Base-by-base conservation (phyloP, 1,140 invertebrate genomes). In the Probaryconus sp. region DNA sequence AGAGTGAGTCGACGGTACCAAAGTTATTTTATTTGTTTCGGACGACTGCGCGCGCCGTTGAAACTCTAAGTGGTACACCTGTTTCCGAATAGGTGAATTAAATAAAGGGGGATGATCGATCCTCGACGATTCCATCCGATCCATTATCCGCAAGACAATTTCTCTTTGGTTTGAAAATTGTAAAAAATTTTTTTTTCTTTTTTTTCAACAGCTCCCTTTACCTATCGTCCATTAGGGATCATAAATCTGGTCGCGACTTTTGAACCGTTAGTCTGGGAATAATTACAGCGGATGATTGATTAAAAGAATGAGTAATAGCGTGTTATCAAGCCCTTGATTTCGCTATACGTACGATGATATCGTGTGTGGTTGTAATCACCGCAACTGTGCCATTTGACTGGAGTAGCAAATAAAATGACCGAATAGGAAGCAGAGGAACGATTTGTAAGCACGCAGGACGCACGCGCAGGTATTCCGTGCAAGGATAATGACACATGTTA, bases 11-110 rank as follows among this genome's bases (percentile, higher is more conserved):
- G n/a, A 31, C 1, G 21, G 13, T 24, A 43, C 16, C 38, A 21
- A 47, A 42, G 58, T 70, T 76, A 64, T 58, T 64, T 75, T 64
- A 69, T 75, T 75, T 75, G 71, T 68, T 69, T 68, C 71, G 58
- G 58, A 69, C 64, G 50, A 69, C 30, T 60, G 71, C 50, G 45
- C 50, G 45, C 21, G 35, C 58, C 13, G 17, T 40, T 64, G 31
- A 51, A 68, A 53, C 63, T 51, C 21, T 10, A 2, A 42, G n/a
- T 18, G 38, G n/a, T 68, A 55, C 21, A 58, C 63, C 63, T 50
- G 50, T 56, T 74, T 74, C 33, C 35, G 10, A 73, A 67, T 68
- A 63, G 37, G 28, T 48, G 24, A 73, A 55, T 48, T 13, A 20
- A 13, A 24, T 10, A 11, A 24, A 13, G 31, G 14, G 18, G 35